Evolutionary conservation across 2,888 invertebrate species (phyloP), one percentile per base, ranked within the genome.

Genomic region (Ormia ochracea): DNA sequence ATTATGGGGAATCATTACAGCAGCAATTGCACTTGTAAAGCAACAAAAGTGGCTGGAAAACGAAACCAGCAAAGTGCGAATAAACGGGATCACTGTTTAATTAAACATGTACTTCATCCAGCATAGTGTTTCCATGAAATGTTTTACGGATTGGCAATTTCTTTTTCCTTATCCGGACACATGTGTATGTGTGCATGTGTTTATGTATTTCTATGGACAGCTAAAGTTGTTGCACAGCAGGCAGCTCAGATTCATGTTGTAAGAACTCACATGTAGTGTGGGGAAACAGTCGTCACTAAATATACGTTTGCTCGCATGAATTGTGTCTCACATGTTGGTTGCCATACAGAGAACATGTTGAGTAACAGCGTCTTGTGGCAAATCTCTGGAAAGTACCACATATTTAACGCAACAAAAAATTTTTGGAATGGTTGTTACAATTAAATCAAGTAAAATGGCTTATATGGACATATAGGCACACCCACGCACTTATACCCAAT

Each of bases 301-400:
- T 95, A 91, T 93, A 95, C 88, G 94, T 94, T 91, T 95, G 95
- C 92, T 95, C 95, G 91, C 94, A 94, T 90, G 95, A 94, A 90
- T 94, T 94, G 90, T 95, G 94, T 86, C 94, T 92, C 90, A 93
- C 91, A 89, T 93, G 92, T 87, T 93, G 93, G 86, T 93, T 93
- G 88, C 93, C 93, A 89, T 92, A 92, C 86, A 95, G 92, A 89
- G 94, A 94, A 89, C 94, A 94, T 88, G 94, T 94, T 85, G 95
- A 94, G 91, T 94, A 94, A 92, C 94, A 95, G 85, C 94, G 93
- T 87, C 92, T 91, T 85, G 94, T 94, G 87, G 94, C 93, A 90
- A 94, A 94, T 92, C 92, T 93, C 93, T 95, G 94, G 87, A 94
- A 93, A 82, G 75, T 78, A 65, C 36, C 68, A 66, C 23, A 58